Evolutionary conservation across 2,797 vertebrate genomes (phyloP).

Genomic region (Astyanax mexicanus): DNA sequence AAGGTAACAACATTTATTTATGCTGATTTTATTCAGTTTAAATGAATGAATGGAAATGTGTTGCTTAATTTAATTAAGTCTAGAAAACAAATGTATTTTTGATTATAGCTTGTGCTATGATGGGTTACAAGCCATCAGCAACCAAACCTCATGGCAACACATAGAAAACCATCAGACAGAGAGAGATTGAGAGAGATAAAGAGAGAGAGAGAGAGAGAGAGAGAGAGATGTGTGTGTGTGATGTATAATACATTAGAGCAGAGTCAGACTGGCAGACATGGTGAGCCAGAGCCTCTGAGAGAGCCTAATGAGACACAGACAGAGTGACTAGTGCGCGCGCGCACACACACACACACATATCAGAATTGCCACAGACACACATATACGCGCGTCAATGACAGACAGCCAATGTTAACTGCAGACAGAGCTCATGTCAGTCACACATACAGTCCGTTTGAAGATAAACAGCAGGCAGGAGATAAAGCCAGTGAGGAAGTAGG

Average conservation of each 20-base stretch:
- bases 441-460: neutral
- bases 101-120: neutral
- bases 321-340: neutral
- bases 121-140: constrained; percentile 1
- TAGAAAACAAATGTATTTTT: neutral
- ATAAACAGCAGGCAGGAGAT: neutral
- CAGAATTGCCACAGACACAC: constrained; percentile 16
- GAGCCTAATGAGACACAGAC: constrained; percentile 6
- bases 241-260: constrained; percentile 36
- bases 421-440: constrained; percentile 1
- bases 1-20: too few relatives aligned
- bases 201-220: constrained; percentile 6
- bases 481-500: neutral
- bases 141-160: neutral
- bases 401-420: neutral
- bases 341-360: constrained; percentile 69
- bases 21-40: too few relatives aligned
- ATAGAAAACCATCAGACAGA: neutral
- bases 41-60: too few relatives aligned
- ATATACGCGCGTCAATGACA: constrained; percentile 65
- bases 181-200: neutral
- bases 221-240: constrained; percentile 18
- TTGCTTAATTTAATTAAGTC: too few relatives aligned
- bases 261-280: constrained; percentile 21
- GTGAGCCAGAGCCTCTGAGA: constrained; percentile 20